Percentiles rank a stretch among this genome's conserved stretches.
These are phyloP conservation scores for Phasianus colchicus DNA, from an alignment of 2,113 vertebrate genomes.

Conservation along the genomic window DNA sequence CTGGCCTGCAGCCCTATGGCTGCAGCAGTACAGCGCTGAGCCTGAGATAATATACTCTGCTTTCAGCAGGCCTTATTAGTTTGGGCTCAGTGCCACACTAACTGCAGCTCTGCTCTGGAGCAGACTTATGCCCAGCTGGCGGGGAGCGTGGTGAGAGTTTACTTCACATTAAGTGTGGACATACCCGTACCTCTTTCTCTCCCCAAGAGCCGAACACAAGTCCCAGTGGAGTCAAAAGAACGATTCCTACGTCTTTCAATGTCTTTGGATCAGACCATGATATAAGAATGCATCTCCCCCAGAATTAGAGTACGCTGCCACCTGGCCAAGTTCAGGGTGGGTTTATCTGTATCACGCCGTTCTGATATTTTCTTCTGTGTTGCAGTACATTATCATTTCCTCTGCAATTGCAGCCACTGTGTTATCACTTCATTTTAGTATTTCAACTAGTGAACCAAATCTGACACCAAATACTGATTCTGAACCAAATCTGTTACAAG, in stretches of 20 bases:
- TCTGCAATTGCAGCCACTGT: not conserved
- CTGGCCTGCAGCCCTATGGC: constrained; percentile 22
- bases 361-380: not conserved
- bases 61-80: not conserved
- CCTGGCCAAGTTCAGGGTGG: not conserved
- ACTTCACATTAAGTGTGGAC: not conserved
- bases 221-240: not conserved
- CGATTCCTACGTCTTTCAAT: not conserved
- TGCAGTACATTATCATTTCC: not conserved
- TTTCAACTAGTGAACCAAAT: not conserved
- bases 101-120: not conserved
- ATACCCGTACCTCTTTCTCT: not conserved
- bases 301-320: not conserved
- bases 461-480: not conserved
- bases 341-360: not conserved
- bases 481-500: not conserved
- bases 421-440: not conserved
- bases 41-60: not conserved
- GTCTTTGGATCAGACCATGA: not conserved
- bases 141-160: not conserved
- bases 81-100: not conserved
- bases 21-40: not conserved
- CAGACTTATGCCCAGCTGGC: not conserved
- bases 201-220: not conserved
- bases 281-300: not conserved